Conservation (phyloP, 2,113 vertebrate species). For the Perca fluviatilis region DNA sequence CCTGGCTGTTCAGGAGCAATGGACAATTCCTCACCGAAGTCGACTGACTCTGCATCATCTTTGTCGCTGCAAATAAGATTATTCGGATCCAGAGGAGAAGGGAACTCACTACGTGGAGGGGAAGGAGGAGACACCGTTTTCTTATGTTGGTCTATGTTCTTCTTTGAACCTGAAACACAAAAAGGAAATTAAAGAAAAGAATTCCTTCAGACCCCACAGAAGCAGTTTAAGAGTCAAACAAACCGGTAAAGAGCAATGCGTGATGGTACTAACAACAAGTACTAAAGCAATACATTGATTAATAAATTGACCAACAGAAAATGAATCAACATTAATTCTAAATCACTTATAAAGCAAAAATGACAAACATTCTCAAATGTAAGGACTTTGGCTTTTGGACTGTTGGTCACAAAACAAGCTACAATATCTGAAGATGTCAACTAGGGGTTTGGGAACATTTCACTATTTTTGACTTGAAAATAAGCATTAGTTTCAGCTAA, state of each 20-base stretch:
- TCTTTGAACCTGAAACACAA: not conserved
- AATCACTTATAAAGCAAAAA: not conserved
- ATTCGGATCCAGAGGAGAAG: not conserved
- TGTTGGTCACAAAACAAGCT: not conserved
- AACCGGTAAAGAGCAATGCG: not conserved
- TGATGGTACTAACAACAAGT: not conserved
- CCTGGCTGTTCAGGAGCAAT: not conserved
- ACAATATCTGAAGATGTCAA: no score
- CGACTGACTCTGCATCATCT: not conserved
- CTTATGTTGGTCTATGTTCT: not conserved
- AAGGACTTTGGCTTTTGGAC: not conserved
- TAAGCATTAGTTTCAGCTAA: not conserved
- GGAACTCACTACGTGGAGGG: not conserved
- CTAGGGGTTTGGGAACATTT: not conserved
- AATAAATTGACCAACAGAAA: not conserved
- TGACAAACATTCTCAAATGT: not conserved
- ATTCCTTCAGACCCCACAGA: not conserved
- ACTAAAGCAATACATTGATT: not conserved
- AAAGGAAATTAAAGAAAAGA: not conserved
- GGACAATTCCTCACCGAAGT: not conserved
- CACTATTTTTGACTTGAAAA: not conserved
- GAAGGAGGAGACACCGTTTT: not conserved
- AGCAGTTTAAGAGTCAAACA: not conserved
- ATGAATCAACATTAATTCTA: not conserved
- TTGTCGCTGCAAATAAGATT: not conserved